phyloP scores from a whole-genome alignment of 1,140 invertebrate species.

The Drosophila tristis region DNA sequence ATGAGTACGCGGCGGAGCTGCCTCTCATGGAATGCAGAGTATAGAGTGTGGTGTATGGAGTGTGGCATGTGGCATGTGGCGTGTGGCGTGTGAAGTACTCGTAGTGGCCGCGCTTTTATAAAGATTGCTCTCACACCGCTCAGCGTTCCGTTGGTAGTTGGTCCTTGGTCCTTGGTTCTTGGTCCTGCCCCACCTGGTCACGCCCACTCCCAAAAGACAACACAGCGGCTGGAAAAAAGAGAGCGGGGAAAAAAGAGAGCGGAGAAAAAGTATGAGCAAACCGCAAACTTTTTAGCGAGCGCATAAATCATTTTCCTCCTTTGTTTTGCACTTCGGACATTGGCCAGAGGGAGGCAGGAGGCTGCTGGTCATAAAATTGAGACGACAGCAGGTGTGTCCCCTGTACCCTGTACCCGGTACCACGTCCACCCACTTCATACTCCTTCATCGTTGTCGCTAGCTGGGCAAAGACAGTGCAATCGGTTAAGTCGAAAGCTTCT shows the following conservation, averaged over 20 bases:
- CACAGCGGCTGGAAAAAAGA: neutral
- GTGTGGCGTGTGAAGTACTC: too few relatives aligned
- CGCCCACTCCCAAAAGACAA: conserved; percentile 19
- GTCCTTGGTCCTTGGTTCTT: too few relatives aligned
- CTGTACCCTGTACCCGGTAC: neutral
- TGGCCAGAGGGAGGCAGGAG: conserved; percentile 37
- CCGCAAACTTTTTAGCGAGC: conserved; percentile 43
- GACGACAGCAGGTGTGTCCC: conserved; percentile 26
- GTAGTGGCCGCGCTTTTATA: too few relatives aligned
- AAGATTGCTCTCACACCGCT: too few relatives aligned
- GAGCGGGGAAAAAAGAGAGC: neutral
- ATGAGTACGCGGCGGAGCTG: neutral
- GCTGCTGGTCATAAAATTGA: conserved; percentile 41
- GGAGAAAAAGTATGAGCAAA: conserved; percentile 16
- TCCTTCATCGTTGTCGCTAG: too few relatives aligned
- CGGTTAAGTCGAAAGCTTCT: too few relatives aligned
- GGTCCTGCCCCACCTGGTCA: conserved; percentile 15
- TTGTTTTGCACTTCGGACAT: conserved; percentile 42
- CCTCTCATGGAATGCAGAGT: neutral
- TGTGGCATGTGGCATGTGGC: neutral
- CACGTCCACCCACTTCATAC: too few relatives aligned
- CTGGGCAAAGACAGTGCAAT: too few relatives aligned
- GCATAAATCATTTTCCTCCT: conserved; percentile 45
- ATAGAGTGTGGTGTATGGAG: neutral
- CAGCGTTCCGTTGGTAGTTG: too few relatives aligned